phyloP scores from a whole-genome alignment of 2,797 vertebrate species.

The Smutsia gigantea region DNA sequence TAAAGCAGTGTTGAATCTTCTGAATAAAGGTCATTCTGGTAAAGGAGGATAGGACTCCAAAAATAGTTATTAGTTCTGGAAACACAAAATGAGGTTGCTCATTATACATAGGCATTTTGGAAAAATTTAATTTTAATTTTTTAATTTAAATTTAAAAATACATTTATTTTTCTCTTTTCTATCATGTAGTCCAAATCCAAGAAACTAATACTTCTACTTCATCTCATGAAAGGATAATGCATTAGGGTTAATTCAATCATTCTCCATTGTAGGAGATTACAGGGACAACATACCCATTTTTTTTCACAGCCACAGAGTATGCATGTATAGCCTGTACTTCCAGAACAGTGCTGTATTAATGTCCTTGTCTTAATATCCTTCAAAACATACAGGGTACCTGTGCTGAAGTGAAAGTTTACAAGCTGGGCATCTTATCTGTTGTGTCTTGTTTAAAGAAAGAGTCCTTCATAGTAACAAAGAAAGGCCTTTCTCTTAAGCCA shows the following conservation, averaged over 20 bases:
- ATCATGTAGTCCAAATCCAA: neutral
- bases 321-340: neutral
- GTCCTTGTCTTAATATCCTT: constrained; percentile 61
- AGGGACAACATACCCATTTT: neutral
- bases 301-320: neutral
- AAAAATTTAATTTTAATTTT: neutral
- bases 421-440: constrained; percentile 92
- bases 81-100: neutral
- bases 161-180: neutral
- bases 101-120: neutral
- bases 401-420: constrained; percentile 91
- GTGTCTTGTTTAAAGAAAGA: constrained; percentile 93
- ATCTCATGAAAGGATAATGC: neutral
- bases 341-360: neutral
- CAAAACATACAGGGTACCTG: constrained; percentile 87
- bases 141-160: constrained; percentile 16
- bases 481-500: constrained; percentile 89
- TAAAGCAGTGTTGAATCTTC: neutral
- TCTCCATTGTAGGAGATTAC: neutral
- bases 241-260: neutral
- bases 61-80: constrained; percentile 30
- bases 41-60: neutral
- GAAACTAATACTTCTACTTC: neutral
- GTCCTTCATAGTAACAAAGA: constrained; percentile 90
- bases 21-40: neutral